Base-by-base conservation (phyloP, 2,888 invertebrate species). In the Drosophila sordidapex region DNA sequence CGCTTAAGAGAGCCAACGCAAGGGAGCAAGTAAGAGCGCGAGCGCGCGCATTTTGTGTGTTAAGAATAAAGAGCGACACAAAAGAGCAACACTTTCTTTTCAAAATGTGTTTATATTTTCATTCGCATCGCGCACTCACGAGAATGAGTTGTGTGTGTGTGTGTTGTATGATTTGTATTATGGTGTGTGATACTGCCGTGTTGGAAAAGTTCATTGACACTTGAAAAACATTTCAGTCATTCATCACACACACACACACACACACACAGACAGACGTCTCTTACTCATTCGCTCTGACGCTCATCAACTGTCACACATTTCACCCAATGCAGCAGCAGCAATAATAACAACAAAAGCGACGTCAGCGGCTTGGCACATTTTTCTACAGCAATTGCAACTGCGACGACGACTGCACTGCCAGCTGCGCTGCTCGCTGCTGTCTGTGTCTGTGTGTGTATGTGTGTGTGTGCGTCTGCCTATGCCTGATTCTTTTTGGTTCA, bases 161-260 rank as follows among this genome's bases (percentile, higher is more conserved):
- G 65, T 71, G 61, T 73, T 71, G 76, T 76, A 74, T 83, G 80
- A 80, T 82, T 75, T 83, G 75, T 76, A 70, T 73, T 76, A 77
- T 84, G 71, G 77, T 83, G 70, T 89, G 85, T 82, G 82, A 81
- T 84, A 83, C 79, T 87, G 89, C 89, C 89, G 89, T 87, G 89
- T 83, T 83, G 83, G 78, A 89, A 91, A 92, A 91, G 93, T 93
- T 93, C 93, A 93, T 92, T 93, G 93, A 93, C 93, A 92, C 92
- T 92, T 91, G 88, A 87, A 89, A 89, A 89, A 89, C 86, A 89
- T 83, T 87, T 90, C 90, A 88, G 70, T 83, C 83, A 82, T 65
- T 77, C 83, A 29, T 56, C 65, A 70, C 73, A 70, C 73, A 70
- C 25, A 25, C 25, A 25, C 70, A 70, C 51, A 29, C 27, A 29